These are phyloP conservation scores for Sylvilagus floridanus DNA, from an alignment of 2,797 vertebrate species.

Conservation along the genomic window DNA sequence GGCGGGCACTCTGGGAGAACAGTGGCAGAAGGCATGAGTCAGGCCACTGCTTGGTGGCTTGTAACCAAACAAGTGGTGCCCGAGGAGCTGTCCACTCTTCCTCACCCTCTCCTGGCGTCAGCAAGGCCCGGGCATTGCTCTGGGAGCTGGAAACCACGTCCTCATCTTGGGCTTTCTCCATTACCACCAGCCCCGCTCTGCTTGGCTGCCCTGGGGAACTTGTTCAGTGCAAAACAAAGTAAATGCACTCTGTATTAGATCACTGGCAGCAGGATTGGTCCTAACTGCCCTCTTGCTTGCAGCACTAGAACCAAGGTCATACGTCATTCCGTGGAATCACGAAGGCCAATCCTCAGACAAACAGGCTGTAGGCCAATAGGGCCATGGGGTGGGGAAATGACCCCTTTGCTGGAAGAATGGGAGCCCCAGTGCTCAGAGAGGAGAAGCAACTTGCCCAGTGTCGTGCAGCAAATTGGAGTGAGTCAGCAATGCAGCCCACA, in stretches of 20 bases:
- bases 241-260: conserved; percentile 47
- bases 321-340: neutral
- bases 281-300: conserved; percentile 15
- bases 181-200: conserved; percentile 15
- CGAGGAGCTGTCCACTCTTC: neutral
- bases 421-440: neutral
- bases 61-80: neutral
- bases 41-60: neutral
- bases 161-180: conserved; percentile 62
- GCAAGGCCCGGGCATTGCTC: neutral
- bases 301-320: neutral
- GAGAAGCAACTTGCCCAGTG: neutral
- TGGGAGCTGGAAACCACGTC: conserved; percentile 40
- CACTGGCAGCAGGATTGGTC: conserved; percentile 17
- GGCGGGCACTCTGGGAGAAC: neutral
- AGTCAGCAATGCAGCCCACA: neutral
- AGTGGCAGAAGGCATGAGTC: neutral
- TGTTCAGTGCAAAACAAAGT: conserved; percentile 70
- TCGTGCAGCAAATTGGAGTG: neutral
- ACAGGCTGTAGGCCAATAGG: neutral
- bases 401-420: neutral
- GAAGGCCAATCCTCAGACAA: neutral
- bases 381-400: too few species aligned
- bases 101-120: neutral
- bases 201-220: conserved; percentile 42